Conservation (phyloP, 2,113 vertebrate species). For the Passer domesticus region DNA sequence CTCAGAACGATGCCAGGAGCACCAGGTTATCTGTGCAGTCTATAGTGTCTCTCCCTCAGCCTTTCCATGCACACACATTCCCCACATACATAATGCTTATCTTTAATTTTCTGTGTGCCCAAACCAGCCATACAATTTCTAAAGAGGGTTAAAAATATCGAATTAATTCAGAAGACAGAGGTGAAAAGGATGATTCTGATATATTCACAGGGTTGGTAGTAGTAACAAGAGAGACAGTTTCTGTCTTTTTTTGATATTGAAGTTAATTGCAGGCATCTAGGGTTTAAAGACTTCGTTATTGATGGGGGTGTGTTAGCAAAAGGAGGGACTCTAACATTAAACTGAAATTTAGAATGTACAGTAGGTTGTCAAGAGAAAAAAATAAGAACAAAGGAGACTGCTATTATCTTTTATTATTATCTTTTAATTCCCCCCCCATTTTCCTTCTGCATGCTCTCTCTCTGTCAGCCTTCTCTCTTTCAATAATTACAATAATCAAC, state of each 20-base stretch:
- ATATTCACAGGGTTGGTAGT: not conserved
- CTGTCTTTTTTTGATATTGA: not conserved
- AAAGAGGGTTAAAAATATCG: conserved; percentile 1
- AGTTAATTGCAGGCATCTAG: conserved; percentile 49
- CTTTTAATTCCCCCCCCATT: conserved; percentile 55
- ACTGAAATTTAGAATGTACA: conserved; percentile 54
- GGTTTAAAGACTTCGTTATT: conserved; percentile 38
- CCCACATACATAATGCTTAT: not conserved
- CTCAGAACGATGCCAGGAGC: not conserved
- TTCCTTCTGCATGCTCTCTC: conserved; percentile 24
- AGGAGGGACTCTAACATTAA: conserved; percentile 35
- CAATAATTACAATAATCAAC: conserved; percentile 74
- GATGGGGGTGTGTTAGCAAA: conserved; percentile 27
- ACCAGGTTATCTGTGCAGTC: not conserved
- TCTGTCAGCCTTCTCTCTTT: conserved; percentile 61
- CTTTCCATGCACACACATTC: not conserved
- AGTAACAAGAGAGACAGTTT: conserved; percentile 13
- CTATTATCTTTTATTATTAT: conserved; percentile 70
- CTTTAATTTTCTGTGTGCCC: not conserved
- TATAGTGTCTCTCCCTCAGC: not conserved
- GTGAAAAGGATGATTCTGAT: not conserved
- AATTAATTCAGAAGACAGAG: not conserved
- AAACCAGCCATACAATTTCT: not conserved
- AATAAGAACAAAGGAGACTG: conserved; percentile 62
- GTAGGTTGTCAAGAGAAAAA: conserved; percentile 51